Evolutionary conservation across 2,888 invertebrate genomes (phyloP).

Genomic region (Drosophila paramelanica): DNA sequence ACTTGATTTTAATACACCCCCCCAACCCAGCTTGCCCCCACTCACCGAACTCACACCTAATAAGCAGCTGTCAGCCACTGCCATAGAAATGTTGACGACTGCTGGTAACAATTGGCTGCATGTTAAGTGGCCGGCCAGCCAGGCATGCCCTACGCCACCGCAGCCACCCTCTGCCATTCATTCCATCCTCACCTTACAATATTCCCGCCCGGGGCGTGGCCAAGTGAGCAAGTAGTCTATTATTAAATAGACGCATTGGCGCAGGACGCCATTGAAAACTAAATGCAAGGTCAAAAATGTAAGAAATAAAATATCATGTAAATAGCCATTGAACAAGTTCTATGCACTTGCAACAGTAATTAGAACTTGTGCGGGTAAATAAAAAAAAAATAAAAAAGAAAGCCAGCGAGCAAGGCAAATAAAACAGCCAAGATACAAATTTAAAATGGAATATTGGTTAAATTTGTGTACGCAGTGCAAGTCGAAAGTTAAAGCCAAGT

Average conservation of each 20-base stretch:
- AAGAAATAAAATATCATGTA: constrained; percentile 49
- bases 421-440: background rate
- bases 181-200: constrained; percentile 12
- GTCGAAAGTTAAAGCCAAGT: background rate
- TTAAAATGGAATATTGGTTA: background rate
- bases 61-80: constrained; percentile 33
- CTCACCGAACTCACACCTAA: constrained; percentile 5
- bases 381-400: background rate
- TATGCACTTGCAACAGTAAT: constrained; percentile 35
- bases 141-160: constrained; percentile 11
- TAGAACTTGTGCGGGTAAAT: constrained; percentile 28
- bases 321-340: constrained; percentile 44
- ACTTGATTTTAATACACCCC: constrained; percentile 44
- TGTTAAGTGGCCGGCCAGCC: constrained; percentile 39
- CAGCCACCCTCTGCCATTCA: background rate
- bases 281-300: constrained; percentile 55
- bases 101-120: constrained; percentile 35
- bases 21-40: no score
- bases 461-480: no score
- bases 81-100: constrained; percentile 7
- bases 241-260: constrained; percentile 62
- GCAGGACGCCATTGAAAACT: constrained; percentile 34
- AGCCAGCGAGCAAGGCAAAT: background rate
- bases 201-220: constrained; percentile 10
- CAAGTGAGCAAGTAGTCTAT: constrained; percentile 37